Percentiles rank a stretch among this genome's conserved stretches.
Conservation (phyloP, 2,888 invertebrate genomes). For the Lapara coniferarum region DNA sequence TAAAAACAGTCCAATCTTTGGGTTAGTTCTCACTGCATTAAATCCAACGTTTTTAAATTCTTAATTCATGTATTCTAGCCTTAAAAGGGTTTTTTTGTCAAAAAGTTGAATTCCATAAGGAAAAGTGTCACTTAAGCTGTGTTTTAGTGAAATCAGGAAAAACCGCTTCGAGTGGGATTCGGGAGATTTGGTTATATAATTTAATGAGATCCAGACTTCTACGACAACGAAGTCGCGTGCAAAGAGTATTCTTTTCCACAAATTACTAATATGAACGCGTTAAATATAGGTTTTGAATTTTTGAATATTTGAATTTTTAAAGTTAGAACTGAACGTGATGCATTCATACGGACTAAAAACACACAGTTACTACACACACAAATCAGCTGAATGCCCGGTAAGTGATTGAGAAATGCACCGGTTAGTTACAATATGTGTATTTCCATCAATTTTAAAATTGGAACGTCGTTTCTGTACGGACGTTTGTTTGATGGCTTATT, state of each 20-base stretch:
- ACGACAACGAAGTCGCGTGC: background rate
- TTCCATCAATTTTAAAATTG: conserved; percentile 41
- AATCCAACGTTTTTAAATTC: background rate
- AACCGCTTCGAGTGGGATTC: background rate
- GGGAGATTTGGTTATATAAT: conserved; percentile 1
- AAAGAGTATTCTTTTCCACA: background rate
- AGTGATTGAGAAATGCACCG: conserved; percentile 38
- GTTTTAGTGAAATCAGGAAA: background rate
- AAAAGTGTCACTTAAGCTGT: background rate
- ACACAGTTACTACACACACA: conserved; percentile 8
- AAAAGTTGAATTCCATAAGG: background rate
- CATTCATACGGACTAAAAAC: conserved; percentile 6
- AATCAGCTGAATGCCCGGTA: conserved; percentile 29
- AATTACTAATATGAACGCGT: background rate
- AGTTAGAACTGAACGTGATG: background rate
- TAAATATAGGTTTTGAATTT: background rate
- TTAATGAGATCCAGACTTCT: background rate
- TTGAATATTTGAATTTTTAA: background rate
- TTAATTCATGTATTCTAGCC: background rate
- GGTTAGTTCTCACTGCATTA: background rate
- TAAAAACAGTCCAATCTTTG: no score
- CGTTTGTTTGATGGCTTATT: conserved; percentile 35
- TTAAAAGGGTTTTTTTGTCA: background rate
- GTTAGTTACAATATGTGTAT: conserved; percentile 37
- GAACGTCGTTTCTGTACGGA: conserved; percentile 33